Evolutionary conservation across 64 coral and sea anemone genomes (phyloP), one percentile per base, ranked within the genome.

Genomic region (Pocillopora damicornis): DNA sequence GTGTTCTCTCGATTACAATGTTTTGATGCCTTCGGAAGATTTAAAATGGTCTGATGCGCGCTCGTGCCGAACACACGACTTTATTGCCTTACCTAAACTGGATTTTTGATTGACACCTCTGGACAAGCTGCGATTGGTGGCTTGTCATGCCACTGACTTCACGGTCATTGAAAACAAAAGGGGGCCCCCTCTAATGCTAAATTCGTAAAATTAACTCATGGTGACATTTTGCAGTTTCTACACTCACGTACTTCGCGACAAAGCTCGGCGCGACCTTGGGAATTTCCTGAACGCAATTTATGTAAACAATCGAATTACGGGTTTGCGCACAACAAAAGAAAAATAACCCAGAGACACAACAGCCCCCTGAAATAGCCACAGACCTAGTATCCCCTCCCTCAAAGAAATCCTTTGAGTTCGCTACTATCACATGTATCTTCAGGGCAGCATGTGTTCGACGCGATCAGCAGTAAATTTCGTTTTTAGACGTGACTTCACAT

Each of bases 141-240:
- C 11, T 11, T 18, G 18, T 63, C 30, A 67, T 14, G 15, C 22
- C 67, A 25, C 25, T 71, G 10, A 30, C 25, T 71, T n/a, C 25
- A 71, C 67, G 67, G 16, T 83, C 6, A 63, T 17, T 67, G 34
- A 66, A 83, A 13, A 83, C 35, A 85, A 57, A 68, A 83, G 17
- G 38, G 10, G 22, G 11, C 35, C 63, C 63, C 36, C 65, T 66
- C 10, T 9, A 58, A 14, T 4, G 81, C 81, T 73, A 85, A 69
- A 85, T 85, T 73, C 30, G 81, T 18, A 63, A 85, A 85, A 69
- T 83, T 85, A 85, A 65, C 81, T 85, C 64, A 73, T 66, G 63
- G 15, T 35, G 1, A 37, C 63, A 26, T 37, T 73, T 83, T 73
- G 37, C 35, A 38, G 9, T 36, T 45, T 66, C 17, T 20, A 17